Conservation (phyloP, 2,888 invertebrate species). For the Cotesia congregata region DNA sequence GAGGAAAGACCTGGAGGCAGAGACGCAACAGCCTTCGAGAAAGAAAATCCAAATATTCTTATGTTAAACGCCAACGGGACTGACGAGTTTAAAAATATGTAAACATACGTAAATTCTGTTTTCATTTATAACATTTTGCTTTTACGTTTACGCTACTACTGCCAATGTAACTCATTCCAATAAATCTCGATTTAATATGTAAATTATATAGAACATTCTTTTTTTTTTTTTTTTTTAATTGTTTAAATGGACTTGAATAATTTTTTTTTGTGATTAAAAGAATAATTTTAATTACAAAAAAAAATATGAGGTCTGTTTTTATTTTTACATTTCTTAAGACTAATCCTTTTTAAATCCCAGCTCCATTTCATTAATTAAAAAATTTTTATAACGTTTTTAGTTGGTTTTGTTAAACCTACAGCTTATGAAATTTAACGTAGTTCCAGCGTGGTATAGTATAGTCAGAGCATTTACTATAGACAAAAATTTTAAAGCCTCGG, state of each 20-base stretch:
- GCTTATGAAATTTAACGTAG: too few relatives aligned
- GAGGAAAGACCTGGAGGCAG: slow-evolving; percentile 76
- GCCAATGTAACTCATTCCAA: not conserved
- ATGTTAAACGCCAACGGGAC: slow-evolving; percentile 78
- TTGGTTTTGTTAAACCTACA: too few relatives aligned
- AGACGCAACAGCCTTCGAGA: slow-evolving; percentile 83
- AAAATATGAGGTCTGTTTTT: too few relatives aligned
- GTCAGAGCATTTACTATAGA: too few relatives aligned
- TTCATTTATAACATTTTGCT: not conserved
- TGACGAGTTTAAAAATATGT: slow-evolving; percentile 84
- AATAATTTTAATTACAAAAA: too few relatives aligned
- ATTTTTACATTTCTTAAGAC: too few relatives aligned
- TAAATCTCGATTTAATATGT: not conserved
- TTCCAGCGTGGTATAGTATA: too few relatives aligned
- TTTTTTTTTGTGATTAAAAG: not conserved
- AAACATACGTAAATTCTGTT: slow-evolving; percentile 51
- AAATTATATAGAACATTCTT: not conserved
- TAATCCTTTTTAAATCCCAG: too few relatives aligned
- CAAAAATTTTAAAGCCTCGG: too few relatives aligned
- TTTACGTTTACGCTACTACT: not conserved
- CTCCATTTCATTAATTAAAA: too few relatives aligned
- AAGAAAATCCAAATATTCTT: slow-evolving; percentile 84
- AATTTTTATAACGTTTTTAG: too few relatives aligned
- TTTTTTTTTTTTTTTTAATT: not conserved
- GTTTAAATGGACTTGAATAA: not conserved